Base-by-base conservation (phyloP, 2,888 invertebrate genomes). In the Sphecodes monilicornis region DNA sequence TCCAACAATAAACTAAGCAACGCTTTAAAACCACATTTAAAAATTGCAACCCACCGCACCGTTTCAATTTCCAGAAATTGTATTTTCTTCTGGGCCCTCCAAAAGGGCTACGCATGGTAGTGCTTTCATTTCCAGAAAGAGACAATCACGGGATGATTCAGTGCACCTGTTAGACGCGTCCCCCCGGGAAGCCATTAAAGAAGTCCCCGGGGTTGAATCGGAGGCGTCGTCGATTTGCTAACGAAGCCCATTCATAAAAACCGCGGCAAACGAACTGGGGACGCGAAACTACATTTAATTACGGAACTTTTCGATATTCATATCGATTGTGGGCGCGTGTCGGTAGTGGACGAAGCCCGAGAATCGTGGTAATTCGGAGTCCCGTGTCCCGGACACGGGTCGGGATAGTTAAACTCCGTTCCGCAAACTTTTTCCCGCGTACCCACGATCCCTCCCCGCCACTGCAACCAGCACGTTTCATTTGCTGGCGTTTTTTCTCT, bases 201-300 rank as follows among this genome's bases (percentile, higher is more conserved):
- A 66, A 36, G 39, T 66, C 66, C n/a, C 18, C n/a, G 3, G 26
- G 4, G 22, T 39, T 11, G 32, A 64, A 22, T 22, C 66, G 66
- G 32, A 18, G 66, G 4, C 66, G 66, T 39, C 36, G 39, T 10
- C 66, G 66, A 46, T 78, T 78, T 50, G 70, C 82, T 82, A 82
- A 82, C 80, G 82, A 82, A 80, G 75, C 66, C 71, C 71, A 82
- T 82, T 82, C 82, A 76, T 70, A 82, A 82, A 80, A 82, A 75
- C 71, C 22, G 72, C 43, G 43, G 69, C 18, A 57, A 29, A 18
- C 64, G 6, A 26, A 41, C 18, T 13, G 46, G 39, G n/a, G 41
- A 39, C 60, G 16, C 54, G 76, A 18, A 72, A 72, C 76, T 83
- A 68, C 50, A 76, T 83, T 83, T 80, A 83, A 83, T 83, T 83